Evolutionary conservation across 2,888 invertebrate genomes (phyloP).

Genomic region (Apantesis nais): DNA sequence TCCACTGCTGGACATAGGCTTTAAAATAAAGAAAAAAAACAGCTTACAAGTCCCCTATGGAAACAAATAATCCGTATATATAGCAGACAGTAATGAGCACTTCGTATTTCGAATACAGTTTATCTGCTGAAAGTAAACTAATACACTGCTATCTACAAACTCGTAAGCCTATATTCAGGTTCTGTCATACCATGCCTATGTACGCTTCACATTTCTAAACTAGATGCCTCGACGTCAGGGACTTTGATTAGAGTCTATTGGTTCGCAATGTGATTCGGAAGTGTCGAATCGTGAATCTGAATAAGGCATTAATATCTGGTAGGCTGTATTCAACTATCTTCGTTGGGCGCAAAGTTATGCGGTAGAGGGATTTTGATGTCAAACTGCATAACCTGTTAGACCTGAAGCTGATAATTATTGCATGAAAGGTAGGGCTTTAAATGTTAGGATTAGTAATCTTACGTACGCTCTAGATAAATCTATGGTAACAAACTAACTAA

Average conservation of each 20-base stretch:
- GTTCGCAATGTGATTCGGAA: constrained; percentile 65
- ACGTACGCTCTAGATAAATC: not conserved
- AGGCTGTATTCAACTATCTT: constrained; percentile 22
- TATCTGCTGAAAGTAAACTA: not conserved
- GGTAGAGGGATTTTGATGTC: not conserved
- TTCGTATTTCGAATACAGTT: not conserved
- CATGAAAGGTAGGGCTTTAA: not conserved
- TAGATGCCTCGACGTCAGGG: constrained; percentile 23
- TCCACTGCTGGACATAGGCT: too few relatives aligned
- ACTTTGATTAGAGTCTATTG: constrained; percentile 64
- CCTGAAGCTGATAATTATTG: not conserved
- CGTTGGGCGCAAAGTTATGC: not conserved
- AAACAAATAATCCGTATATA: too few relatives aligned
- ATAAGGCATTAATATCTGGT: constrained; percentile 51
- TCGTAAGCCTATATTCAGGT: not conserved
- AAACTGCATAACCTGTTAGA: not conserved
- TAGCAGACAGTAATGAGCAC: too few relatives aligned
- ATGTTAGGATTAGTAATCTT: not conserved
- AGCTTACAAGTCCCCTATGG: too few relatives aligned
- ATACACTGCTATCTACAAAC: not conserved
- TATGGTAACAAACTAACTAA: not conserved
- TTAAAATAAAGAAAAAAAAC: too few relatives aligned
- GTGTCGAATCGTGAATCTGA: constrained; percentile 57
- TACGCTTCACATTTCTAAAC: constrained; percentile 24
- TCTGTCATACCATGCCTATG: constrained; percentile 19